These are phyloP conservation scores for Scortum barcoo DNA, from an alignment of 2,113 vertebrate genomes.

Conservation along the genomic window DNA sequence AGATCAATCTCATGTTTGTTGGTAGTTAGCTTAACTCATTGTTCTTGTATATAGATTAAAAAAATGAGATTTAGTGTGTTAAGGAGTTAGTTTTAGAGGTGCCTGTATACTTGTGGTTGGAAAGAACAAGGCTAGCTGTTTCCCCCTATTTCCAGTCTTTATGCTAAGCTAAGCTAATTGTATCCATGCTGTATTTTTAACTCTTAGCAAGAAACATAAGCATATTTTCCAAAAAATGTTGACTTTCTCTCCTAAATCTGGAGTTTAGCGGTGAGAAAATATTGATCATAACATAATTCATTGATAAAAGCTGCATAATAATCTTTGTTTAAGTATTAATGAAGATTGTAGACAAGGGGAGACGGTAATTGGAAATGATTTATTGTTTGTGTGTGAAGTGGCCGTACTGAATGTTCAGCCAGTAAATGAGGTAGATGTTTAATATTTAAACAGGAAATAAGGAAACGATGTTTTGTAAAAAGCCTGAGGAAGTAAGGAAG, in stretches of 20 bases:
- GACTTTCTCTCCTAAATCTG: background rate
- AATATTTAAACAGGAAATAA: constrained; percentile 34
- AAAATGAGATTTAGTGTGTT: background rate
- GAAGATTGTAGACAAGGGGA: constrained; percentile 1
- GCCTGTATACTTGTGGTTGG: background rate
- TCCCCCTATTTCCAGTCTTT: background rate
- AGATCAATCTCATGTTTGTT: background rate
- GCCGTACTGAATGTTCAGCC: constrained; percentile 18
- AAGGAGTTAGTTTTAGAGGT: background rate
- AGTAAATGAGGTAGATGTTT: constrained; percentile 5
- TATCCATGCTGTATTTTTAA: background rate
- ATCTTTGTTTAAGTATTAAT: background rate
- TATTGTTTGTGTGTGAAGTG: background rate
- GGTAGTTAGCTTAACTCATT: background rate
- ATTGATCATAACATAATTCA: too few species aligned
- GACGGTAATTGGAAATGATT: constrained; percentile 2
- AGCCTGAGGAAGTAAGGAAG: constrained; percentile 12
- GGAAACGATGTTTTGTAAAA: constrained; percentile 24
- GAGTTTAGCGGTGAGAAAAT: background rate
- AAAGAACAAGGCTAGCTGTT: background rate
- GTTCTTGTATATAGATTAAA: background rate
- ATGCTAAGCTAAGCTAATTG: background rate
- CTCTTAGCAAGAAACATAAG: background rate
- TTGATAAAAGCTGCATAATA: too few species aligned
- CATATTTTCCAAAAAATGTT: background rate